These are phyloP conservation scores for Shargacucullia verbasci DNA, from an alignment of 2,888 invertebrate genomes.

Conservation along the genomic window DNA sequence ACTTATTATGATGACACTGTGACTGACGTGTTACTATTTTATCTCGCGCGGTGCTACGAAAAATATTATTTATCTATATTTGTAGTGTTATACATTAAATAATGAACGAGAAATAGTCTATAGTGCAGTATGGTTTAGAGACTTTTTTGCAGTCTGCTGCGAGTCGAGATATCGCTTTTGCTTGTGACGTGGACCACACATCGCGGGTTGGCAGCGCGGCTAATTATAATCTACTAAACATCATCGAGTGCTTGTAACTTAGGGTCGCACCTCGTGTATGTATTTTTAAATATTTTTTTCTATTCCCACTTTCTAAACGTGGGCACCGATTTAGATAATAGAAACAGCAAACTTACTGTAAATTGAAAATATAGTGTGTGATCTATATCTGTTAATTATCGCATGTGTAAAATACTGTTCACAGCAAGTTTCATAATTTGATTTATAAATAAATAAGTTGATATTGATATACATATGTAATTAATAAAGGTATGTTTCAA, in stretches of 20 bases:
- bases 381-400: not conserved
- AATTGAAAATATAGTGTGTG: not conserved
- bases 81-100: constrained; percentile 16
- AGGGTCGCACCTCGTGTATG: constrained; percentile 80
- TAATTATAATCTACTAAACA: constrained; percentile 89
- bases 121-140: not conserved
- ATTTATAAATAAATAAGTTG: constrained; percentile 8
- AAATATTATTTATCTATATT: constrained; percentile 6
- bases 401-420: constrained; percentile 8
- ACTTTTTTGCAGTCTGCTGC: not conserved
- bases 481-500: constrained; percentile 22
- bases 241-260: constrained; percentile 85
- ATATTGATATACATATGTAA: constrained; percentile 7
- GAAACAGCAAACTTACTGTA: constrained; percentile 6
- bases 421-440: constrained; percentile 1
- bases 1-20: constrained; percentile 29
- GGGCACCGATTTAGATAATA: constrained; percentile 64
- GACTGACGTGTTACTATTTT: constrained; percentile 40
- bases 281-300: constrained; percentile 82
- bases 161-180: constrained; percentile 37
- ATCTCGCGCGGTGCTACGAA: constrained; percentile 34
- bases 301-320: constrained; percentile 66
- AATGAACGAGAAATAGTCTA: not conserved
- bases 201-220: constrained; percentile 77
- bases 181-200: constrained; percentile 61